Base-by-base conservation (phyloP, 1,140 invertebrate genomes). In the Drosophila oshimai region DNA sequence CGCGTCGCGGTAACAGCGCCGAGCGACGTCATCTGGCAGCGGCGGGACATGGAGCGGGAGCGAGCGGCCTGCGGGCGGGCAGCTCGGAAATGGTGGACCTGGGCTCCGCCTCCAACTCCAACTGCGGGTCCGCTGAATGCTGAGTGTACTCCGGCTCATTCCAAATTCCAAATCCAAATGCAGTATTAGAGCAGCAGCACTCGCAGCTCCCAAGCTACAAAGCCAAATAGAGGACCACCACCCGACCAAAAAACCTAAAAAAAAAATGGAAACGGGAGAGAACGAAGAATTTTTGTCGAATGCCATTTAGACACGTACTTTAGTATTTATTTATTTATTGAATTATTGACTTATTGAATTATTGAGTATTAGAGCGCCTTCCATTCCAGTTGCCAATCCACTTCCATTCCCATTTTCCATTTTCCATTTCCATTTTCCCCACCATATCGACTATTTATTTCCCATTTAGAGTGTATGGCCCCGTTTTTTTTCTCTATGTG, bases 221-320 rank as follows among this genome's bases (percentile, higher is more conserved):
- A 17, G 13, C 37, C 34, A 68, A 54, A 50, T 34, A 65, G 44
- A 60, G 47, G 45, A 47, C n/a, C 10, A 7, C 29, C 29, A 47
- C 24, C 42, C 53, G 46, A 33, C 17, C 18, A 26, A 10, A 34
- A 62, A 61, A 36, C 41, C 24, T 46, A 39, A 61, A 10, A 28
- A 9, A 24, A 10, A 7, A 13, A 12, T n/a, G 10, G n/a, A n/a
- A 37, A 10, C 15, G n/a, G 39, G 26, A 26, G 9, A 36, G 15
- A 64, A 55, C 46, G 39, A 72, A 57, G 78, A 83, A 84, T 51
- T 69, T 80, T 84, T 83, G 74, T 84, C 78, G 69, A 84, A 84
- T 83, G 78, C 78, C 78, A 83, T 81, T 81, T 75, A 79, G 64
- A 79, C 78, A 70, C 74, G 34, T 72, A 83, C 31, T 37, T 65